Conservation (phyloP, 2,113 vertebrate genomes). For the Oncorhynchus keta region DNA sequence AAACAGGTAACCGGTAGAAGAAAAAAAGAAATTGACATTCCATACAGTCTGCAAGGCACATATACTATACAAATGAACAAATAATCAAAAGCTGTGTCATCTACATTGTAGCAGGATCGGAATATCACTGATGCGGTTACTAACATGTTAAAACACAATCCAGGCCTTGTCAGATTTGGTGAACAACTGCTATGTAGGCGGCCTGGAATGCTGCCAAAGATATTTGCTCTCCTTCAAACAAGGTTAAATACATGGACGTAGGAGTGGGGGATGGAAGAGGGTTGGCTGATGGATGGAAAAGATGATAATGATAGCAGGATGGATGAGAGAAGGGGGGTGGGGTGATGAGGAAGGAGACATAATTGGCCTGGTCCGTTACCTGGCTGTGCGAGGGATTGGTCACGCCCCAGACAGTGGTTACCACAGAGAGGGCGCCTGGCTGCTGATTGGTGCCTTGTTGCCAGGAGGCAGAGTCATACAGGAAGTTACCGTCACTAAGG, state of each 20-base stretch:
- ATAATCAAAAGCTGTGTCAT: too few species aligned
- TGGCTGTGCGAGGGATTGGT: slow-evolving; percentile 93
- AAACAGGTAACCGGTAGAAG: background rate
- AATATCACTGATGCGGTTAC: background rate
- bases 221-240: too few species aligned
- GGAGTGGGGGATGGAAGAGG: background rate
- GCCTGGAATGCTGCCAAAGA: too few species aligned
- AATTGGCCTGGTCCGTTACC: slow-evolving; percentile 71
- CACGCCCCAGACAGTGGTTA: slow-evolving; percentile 97
- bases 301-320: background rate
- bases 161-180: too few species aligned
- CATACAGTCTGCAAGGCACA: too few species aligned
- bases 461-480: slow-evolving; percentile 77
- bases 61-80: too few species aligned
- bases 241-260: background rate
- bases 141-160: too few species aligned
- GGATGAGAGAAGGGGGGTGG: background rate
- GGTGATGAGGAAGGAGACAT: background rate
- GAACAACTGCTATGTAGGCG: too few species aligned
- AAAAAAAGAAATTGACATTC: background rate
- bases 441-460: slow-evolving; percentile 92
- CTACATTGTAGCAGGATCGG: background rate
- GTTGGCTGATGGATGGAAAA: background rate
- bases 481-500: slow-evolving; percentile 71
- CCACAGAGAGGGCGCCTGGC: slow-evolving; percentile 90